phyloP scores from a whole-genome alignment of 2,888 invertebrate genomes.

The Eupsilia transversa region DNA sequence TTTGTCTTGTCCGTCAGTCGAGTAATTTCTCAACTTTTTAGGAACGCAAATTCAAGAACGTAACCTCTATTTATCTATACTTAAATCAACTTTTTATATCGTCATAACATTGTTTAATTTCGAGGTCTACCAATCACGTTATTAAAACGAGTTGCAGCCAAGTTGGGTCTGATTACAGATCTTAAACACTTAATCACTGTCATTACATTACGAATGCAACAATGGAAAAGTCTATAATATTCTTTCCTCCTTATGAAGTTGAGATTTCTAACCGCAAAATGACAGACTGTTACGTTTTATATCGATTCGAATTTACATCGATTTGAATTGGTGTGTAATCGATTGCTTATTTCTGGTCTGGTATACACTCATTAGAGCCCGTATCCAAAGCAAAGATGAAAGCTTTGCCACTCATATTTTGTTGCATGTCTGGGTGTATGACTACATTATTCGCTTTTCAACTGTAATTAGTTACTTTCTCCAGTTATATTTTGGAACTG shows the following conservation, averaged over 20 bases:
- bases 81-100: slow-evolving; percentile 48
- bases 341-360: slow-evolving; percentile 62
- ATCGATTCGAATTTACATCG: slow-evolving; percentile 56
- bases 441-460: slow-evolving; percentile 74
- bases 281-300: slow-evolving; percentile 48
- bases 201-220: slow-evolving; percentile 60
- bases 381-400: slow-evolving; percentile 71
- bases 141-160: slow-evolving; percentile 67
- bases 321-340: slow-evolving; percentile 58
- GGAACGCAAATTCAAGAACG: slow-evolving; percentile 26
- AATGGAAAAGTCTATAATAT: slow-evolving; percentile 61
- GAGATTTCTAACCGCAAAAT: slow-evolving; percentile 78
- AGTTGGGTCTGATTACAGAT: slow-evolving; percentile 61
- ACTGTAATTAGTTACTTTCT: slow-evolving; percentile 81
- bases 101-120: slow-evolving; percentile 52
- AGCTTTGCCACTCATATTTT: slow-evolving; percentile 71
- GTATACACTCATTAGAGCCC: slow-evolving; percentile 65
- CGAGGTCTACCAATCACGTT: slow-evolving; percentile 64
- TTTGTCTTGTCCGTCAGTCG: slow-evolving; percentile 39
- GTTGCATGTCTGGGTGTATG: slow-evolving; percentile 72
- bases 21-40: slow-evolving; percentile 47
- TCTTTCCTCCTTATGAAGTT: slow-evolving; percentile 72
- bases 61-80: slow-evolving; percentile 46
- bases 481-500: slow-evolving; percentile 70
- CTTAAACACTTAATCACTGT: slow-evolving; percentile 63